Percentiles rank a stretch among this genome's conserved stretches.
phyloP scores from a whole-genome alignment of 2,888 invertebrate genomes.

The Thereva unica region DNA sequence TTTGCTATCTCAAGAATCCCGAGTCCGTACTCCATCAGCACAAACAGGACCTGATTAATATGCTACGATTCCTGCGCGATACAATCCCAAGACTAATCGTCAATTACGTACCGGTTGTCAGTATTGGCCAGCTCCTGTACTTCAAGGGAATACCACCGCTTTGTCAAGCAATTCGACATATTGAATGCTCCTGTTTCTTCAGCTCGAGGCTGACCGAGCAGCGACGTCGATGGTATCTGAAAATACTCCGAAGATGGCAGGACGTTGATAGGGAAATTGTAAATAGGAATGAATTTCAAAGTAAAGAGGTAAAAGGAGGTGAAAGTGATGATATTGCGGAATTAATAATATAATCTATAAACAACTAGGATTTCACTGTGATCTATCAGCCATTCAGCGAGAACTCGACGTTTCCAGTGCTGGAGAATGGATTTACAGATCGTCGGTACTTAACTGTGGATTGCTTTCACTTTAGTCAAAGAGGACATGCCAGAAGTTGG shows the following conservation, averaged over 20 bases:
- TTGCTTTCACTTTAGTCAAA: slow-evolving; percentile 69
- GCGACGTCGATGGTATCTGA: slow-evolving; percentile 52
- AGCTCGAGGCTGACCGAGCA: slow-evolving; percentile 50
- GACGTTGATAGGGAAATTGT: slow-evolving; percentile 61
- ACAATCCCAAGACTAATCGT: slow-evolving; percentile 66
- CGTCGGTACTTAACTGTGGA: slow-evolving; percentile 62
- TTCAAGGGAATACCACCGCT: slow-evolving; percentile 53
- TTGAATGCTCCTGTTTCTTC: slow-evolving; percentile 65
- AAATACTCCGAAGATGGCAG: slow-evolving; percentile 63
- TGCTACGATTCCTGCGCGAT: slow-evolving; percentile 59
- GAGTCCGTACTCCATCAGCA: slow-evolving; percentile 59
- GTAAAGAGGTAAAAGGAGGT: slow-evolving; percentile 48
- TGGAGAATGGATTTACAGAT: slow-evolving; percentile 58
- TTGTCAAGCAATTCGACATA: slow-evolving; percentile 57
- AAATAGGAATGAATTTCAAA: slow-evolving; percentile 52
- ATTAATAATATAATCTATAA: no score
- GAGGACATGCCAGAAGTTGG: slow-evolving; percentile 62
- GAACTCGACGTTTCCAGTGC: slow-evolving; percentile 57
- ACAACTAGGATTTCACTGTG: slow-evolving; percentile 63
- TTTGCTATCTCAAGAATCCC: slow-evolving; percentile 60
- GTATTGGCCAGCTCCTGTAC: slow-evolving; percentile 58
- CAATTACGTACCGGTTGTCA: slow-evolving; percentile 62
- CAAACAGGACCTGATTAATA: slow-evolving; percentile 58
- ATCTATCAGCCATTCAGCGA: slow-evolving; percentile 61
- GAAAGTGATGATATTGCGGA: no score